Evolutionary conservation across 1,140 invertebrate genomes (phyloP).

Genomic region (Popillia japonica): DNA sequence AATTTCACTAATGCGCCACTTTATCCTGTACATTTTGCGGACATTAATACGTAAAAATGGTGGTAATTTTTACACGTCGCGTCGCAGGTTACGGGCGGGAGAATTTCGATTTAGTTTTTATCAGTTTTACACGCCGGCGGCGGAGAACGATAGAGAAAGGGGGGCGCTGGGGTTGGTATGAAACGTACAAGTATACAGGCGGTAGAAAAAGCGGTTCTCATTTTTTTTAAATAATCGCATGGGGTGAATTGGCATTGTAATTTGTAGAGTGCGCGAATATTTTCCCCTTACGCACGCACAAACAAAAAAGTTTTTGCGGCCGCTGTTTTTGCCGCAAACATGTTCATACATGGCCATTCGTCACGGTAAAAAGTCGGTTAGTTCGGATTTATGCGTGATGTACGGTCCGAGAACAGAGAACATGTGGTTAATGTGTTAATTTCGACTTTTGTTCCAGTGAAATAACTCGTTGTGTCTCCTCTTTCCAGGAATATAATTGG

Average conservation of each 20-base stretch:
- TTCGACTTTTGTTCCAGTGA: not conserved
- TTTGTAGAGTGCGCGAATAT: conserved; percentile 20
- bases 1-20: conserved; percentile 45
- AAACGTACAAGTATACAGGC: not conserved
- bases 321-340: not conserved
- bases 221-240: conserved; percentile 21
- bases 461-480: not conserved
- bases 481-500: too few relatives aligned
- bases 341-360: conserved; percentile 8
- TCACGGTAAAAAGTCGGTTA: conserved; percentile 17
- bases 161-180: not conserved
- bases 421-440: conserved; percentile 5
- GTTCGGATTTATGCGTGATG: not conserved
- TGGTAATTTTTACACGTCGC: conserved; percentile 45
- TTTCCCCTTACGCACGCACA: not conserved
- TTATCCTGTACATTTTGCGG: conserved; percentile 40
- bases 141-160: not conserved
- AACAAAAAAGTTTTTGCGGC: not conserved
- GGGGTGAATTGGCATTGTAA: not conserved
- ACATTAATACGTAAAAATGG: conserved; percentile 46
- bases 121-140: conserved; percentile 40
- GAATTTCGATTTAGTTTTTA: conserved; percentile 44
- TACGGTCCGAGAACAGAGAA: not conserved
- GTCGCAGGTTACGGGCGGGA: conserved; percentile 35
- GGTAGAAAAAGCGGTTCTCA: not conserved